These are phyloP conservation scores for Aspiorhynchus laticeps DNA, from an alignment of 2,113 vertebrate species.

Conservation along the genomic window DNA sequence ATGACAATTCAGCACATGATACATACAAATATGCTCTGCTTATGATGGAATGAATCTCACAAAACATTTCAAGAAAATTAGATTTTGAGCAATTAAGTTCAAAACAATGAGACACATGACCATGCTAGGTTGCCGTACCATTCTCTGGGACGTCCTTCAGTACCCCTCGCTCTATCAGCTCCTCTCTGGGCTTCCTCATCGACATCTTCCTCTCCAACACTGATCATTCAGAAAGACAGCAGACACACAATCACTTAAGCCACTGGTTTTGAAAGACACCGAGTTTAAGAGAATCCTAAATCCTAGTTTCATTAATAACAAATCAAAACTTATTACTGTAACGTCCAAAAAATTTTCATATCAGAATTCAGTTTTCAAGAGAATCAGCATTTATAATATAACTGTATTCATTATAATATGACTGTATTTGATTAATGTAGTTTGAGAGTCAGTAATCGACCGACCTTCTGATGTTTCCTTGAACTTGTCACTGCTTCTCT, in stretches of 20 bases:
- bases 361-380: background rate
- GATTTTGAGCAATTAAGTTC: background rate
- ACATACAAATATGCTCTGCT: background rate
- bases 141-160: constrained; percentile 89
- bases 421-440: background rate
- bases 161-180: constrained; percentile 91
- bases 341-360: background rate
- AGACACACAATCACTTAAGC: background rate
- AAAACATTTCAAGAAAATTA: background rate
- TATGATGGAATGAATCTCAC: background rate
- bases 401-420: no score
- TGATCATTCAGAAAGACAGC: constrained; percentile 59
- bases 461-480: constrained; percentile 89
- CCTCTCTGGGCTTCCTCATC: constrained; percentile 89
- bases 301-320: background rate
- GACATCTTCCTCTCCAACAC: constrained; percentile 96
- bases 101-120: background rate
- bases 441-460: background rate
- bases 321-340: background rate
- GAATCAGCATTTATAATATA: background rate
- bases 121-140: constrained; percentile 69
- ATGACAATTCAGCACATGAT: background rate
- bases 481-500: constrained; percentile 94
- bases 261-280: background rate
- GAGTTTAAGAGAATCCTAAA: background rate